Base-by-base conservation (phyloP, 64 coral and sea anemone species). In the Porites lutea region DNA sequence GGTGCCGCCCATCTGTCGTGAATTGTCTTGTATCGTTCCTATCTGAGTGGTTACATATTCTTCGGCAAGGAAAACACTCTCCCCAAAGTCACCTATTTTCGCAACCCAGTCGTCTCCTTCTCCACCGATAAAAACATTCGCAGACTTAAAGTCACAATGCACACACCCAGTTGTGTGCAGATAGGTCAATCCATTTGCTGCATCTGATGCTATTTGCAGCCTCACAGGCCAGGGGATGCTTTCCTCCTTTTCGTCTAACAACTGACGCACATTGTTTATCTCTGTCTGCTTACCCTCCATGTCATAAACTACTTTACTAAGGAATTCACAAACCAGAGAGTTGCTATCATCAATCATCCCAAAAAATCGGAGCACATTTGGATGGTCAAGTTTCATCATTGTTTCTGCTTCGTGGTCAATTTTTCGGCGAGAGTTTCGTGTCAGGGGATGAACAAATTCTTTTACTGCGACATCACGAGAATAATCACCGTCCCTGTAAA, bases 81-180 rank as follows among this genome's bases (percentile, higher is more conserved):
- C 86, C 23, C 86, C 72, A 46, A 88, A 88, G 48, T 88, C 86
- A 3, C 72, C 86, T 0, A 88, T 59, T 74, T 88, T 77, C 10
- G 77, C 16, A 13, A 49, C 2, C 63, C 49, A 72, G 2, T 75
- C 44, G 4, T 18, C 10, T 43, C 48, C 59, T 5, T 72, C 52
- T 9, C 21, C 65, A 4, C 86, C 86, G 0, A 88, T 3, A 45
- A 88, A 88, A 8, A 88, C 52, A 63, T 88, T 88, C 19, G 69
- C 52, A 5, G 71, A n/a, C 55, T 88, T 88, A 6, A 88, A 14
- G 16, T 88, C 86, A 27, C 86, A 72, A 27, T 88, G 69, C 0
- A 74, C 18, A 9, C 67, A 75, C 12, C 55, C 55, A 45, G 18
- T 2, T 2, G 44, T n/a, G 22, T 73, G 65, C 2, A 88, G 71